A percentile compares a stretch with the other conserved stretches of the same genome.
Conservation (phyloP, 1,140 invertebrate species). For the Drosophila sproati region DNA sequence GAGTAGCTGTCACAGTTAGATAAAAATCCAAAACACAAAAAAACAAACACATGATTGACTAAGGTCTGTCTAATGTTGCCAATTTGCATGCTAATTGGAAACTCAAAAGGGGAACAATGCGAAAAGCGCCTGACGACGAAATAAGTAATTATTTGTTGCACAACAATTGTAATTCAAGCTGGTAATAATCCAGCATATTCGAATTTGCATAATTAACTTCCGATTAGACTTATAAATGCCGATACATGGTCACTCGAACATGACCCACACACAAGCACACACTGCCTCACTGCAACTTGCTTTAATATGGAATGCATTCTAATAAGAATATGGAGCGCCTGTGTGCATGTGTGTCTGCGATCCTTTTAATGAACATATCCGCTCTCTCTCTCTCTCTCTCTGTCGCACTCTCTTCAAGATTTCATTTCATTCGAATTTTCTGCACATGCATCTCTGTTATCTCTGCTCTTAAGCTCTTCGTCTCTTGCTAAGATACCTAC, state of each 20-base stretch:
- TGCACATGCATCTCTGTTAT: not conserved
- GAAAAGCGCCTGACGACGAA: conserved; percentile 24
- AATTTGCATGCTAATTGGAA: conserved; percentile 51
- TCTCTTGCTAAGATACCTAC: conserved; percentile 7
- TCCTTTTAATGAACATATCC: conserved; percentile 33
- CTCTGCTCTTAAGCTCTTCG: conserved; percentile 4
- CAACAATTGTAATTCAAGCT: conserved; percentile 58
- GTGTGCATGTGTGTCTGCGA: conserved; percentile 4
- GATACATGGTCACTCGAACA: conserved; percentile 39
- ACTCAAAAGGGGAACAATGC: conserved; percentile 35
- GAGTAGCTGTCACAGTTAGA: conserved; percentile 6
- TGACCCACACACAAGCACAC: conserved; percentile 41
- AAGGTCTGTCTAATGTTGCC: conserved; percentile 10
- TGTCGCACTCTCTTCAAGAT: not conserved
- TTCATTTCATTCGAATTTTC: conserved; percentile 16
- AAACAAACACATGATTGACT: conserved; percentile 41
- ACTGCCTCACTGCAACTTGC: not conserved
- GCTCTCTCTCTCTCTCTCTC: conserved; percentile 11
- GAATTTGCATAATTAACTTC: conserved; percentile 20
- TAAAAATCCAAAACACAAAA: conserved; percentile 23
- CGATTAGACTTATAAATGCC: not conserved
- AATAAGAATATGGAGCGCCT: conserved; percentile 14
- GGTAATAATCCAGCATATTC: conserved; percentile 6
- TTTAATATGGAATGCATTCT: conserved; percentile 2
- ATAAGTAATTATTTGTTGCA: conserved; percentile 44